Evolutionary conservation across 1,140 invertebrate species (phyloP), one percentile per base, ranked within the genome.

Genomic region (Drosophila arawakana): DNA sequence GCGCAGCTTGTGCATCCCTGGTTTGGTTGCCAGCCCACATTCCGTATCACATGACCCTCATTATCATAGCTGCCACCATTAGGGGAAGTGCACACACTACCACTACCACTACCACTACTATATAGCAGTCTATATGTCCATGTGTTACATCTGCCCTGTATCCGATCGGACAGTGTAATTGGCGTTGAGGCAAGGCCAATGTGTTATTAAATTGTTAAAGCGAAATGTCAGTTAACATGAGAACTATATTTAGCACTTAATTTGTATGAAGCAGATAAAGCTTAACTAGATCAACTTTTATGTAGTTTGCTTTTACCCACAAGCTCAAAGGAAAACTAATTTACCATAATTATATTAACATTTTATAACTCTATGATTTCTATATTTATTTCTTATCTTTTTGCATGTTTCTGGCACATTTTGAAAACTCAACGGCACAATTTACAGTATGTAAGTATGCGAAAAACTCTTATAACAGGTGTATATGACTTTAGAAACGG

Each of bases 21-120:
- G 30, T 37, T 37, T 39, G 34, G 13, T 41, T 68, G 43, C 50
- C 61, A 69, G 54, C 76, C 75, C 78, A 67, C 75, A 78, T 84
- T 78, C 81, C 82, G 69, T 69, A 62, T 74, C 75, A 52, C 68
- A 69, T 72, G 79, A 89, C 89, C 89, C 88, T 91, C 80, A 91
- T 91, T 91, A 91, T 91, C 83, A 76, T 83, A 80, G 81, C 83
- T 91, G 81, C 69, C 88, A 91, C 88, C 80, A 82, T 91, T 86
- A 91, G 82, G 77, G 76, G 49, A 75, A 75, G 25, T 59, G 60
- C 11, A 46, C 11, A 50, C 50, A 50, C 59, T 13, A 5, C 25
- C 6, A 30, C 25, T 30, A 30, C 25, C 6, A 1, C 25, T n/a
- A n/a, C n/a, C n/a, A n/a, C n/a, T 1, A 30, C 25, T 30, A 46